These are phyloP conservation scores for Tanypteryx hageni DNA, from an alignment of 2,888 invertebrate genomes.

Conservation along the genomic window DNA sequence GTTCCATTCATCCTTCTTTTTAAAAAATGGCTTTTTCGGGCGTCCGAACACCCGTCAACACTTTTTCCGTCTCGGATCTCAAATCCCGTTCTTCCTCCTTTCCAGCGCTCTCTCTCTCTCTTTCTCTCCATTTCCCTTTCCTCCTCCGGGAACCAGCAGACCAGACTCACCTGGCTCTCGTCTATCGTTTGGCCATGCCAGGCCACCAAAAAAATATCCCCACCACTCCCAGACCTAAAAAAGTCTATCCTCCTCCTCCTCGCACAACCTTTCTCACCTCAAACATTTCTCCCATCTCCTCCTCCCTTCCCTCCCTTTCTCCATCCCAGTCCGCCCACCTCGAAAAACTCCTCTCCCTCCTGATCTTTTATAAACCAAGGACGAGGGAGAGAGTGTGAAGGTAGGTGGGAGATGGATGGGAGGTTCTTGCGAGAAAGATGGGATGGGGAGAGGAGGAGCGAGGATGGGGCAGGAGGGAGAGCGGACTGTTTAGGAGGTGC, in stretches of 20 bases:
- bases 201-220: background rate
- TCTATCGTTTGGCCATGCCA: constrained; percentile 31
- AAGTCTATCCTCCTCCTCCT: background rate
- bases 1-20: constrained; percentile 24
- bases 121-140: background rate
- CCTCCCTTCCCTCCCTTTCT: background rate
- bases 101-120: background rate
- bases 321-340: background rate
- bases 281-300: background rate
- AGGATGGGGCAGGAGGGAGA: background rate
- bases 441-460: background rate
- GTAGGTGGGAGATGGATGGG: constrained; percentile 25
- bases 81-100: background rate
- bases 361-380: constrained; percentile 60
- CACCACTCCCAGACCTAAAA: no score
- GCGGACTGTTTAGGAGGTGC: no score
- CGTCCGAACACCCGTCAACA: constrained; percentile 43
- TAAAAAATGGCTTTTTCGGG: constrained; percentile 38
- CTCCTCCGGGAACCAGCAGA: background rate
- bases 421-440: background rate
- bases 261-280: background rate
- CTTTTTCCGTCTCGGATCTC: constrained; percentile 40
- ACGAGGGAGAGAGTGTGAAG: constrained; percentile 54
- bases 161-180: background rate
- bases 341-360: no score